Evolutionary conservation across 2,113 vertebrate species (phyloP), one percentile per base, ranked within the genome.

Genomic region (Gambusia holbrooki): DNA sequence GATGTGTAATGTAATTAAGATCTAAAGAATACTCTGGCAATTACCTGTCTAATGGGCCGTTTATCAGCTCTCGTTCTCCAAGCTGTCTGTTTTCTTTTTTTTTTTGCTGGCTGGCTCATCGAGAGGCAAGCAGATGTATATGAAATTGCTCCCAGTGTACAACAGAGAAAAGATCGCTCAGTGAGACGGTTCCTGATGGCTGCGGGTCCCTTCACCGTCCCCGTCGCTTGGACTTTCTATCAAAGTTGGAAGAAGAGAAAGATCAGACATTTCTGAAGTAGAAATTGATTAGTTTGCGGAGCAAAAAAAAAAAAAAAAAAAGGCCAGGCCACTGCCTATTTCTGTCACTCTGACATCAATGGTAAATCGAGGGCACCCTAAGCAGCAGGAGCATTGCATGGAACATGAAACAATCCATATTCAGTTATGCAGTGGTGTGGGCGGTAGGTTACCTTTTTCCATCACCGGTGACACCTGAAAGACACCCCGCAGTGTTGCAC

Each of bases 1-100:
- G 92, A 93, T 90, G 85, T 88, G 81, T 83, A 85, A 89, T 93
- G 89, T 94, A 92, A 92, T 94, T 94, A 94, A 94, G 92, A 94
- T 93, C 93, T 91, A 90, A 92, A 92, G 90, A 91, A 94, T 92
- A 92, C 83, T 92, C 81, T 88, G 88, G 88, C 89, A 93, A 94
- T 93, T 94, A 93, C 91, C 90, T 85, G 88, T 89, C 90, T 94
- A 94, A 94, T 93, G 92, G 89, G 92, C 79, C 92, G 87, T 93
- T 88, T 78, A 87, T 89, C 88, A 91, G 89, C 87, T 88, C 84
- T 87, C 87, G 73, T 87, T 91, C 86, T 90, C 89, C 89, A 89
- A 87, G 85, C 86, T 88, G 90, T 88, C 88, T 90, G 83, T 91
- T 84, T 33, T 33, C 7, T 12, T 37, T 37, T 37, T 35, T 35